Base-by-base conservation (phyloP, 2,888 invertebrate genomes). In the Stomorhina lunata region DNA sequence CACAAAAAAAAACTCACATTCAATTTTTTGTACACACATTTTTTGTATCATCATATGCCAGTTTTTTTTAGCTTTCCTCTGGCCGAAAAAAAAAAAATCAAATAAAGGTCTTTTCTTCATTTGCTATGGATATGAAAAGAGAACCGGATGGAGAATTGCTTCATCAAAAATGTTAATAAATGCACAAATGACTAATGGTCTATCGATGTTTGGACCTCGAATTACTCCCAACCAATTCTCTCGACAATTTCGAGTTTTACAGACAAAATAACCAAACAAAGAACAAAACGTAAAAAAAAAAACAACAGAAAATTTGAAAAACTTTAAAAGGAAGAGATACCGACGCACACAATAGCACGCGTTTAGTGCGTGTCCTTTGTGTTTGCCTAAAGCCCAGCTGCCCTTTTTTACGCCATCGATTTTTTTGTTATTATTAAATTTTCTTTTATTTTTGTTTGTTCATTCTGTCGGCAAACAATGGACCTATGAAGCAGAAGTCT, bases 321-420 rank as follows among this genome's bases (percentile, higher is more conserved):
- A 1, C 6, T n/a, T 12, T 20, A n/a, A 25, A 66, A 59, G 34
- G 43, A 65, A 55, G 40, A 71, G 53, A 9, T 17, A 25, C 37
- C 50, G n/a, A n/a, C n/a, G 17, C 40, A 55, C 15, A 69, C 78
- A 65, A 75, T 65, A 75, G 81, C 84, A 85, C 84, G 81, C 84
- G 78, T 75, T 81, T 80, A 80, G 68, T 77, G 83, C 81, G 83
- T 85, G 85, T 78, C 84, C 77, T 84, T 81, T 84, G 83, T 84
- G n/a, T 22, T 57, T 68, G 48, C 55, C 37, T 55, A 72, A 75
- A 80, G 77, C 73, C 57, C 79, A 81, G 76, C 69, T 76, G 83
- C 73, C 40, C 66, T 68, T 50, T 66, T 78, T 34, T 57, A 77
- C 32, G 55, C 48, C 68, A 78, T 73, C 45, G 77, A 73, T 68